A percentile compares a stretch with the other conserved stretches of the same genome.
Conservation (phyloP, 2,797 vertebrate genomes). For the Rhynchotus rufescens region DNA sequence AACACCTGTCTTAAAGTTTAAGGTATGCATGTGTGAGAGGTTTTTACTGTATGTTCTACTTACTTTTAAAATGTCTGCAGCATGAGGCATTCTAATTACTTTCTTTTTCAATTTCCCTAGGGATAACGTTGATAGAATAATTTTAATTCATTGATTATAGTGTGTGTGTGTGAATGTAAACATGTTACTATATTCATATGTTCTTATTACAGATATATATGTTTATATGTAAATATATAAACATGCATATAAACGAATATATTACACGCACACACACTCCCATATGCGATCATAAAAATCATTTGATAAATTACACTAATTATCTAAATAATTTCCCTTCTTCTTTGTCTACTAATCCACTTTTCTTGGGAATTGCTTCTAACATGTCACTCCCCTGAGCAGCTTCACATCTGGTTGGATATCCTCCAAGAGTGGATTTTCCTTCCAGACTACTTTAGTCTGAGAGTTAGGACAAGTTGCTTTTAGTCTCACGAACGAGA, state of each 20-base stretch:
- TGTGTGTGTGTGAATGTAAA: background rate
- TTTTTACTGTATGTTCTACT: background rate
- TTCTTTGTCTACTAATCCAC: background rate
- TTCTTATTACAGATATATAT: background rate
- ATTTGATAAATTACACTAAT: background rate
- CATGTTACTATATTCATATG: background rate
- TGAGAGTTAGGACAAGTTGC: background rate
- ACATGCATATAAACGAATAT: background rate
- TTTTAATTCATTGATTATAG: background rate
- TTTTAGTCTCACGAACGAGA: background rate
- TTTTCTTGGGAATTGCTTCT: conserved; percentile 2
- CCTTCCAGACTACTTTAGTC: background rate
- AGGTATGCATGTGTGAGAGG: conserved; percentile 80
- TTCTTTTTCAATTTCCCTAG: background rate
- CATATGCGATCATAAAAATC: background rate
- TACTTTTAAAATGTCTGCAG: background rate
- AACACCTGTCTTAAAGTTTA: conserved; percentile 94
- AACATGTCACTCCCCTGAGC: background rate
- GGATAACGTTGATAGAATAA: background rate
- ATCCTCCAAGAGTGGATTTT: conserved; percentile 32
- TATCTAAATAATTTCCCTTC: conserved; percentile 5
- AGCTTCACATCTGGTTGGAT: conserved; percentile 7
- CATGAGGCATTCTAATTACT: background rate
- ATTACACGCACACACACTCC: background rate
- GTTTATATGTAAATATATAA: background rate